phyloP scores from a whole-genome alignment of 2,797 vertebrate genomes.

The Neopelma chrysocephalum region DNA sequence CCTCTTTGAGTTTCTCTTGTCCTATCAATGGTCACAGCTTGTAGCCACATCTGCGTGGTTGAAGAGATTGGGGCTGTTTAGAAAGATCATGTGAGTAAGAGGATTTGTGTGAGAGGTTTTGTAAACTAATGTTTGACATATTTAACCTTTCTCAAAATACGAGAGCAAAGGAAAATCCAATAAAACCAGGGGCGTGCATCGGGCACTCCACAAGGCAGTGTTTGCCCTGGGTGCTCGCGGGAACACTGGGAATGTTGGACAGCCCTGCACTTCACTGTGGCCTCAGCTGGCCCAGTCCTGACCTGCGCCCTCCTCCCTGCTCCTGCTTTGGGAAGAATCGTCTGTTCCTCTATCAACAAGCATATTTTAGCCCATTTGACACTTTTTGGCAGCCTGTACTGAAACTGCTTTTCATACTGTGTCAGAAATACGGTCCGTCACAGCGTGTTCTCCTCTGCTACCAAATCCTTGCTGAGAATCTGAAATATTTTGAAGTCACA shows the following conservation, averaged over 20 bases:
- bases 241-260: rapidly evolving
- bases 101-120: slow-evolving; percentile 30
- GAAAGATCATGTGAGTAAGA: slow-evolving; percentile 45
- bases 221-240: rapidly evolving
- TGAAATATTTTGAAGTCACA: neutral
- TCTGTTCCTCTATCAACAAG: neutral
- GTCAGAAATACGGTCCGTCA: neutral
- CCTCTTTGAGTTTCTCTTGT: neutral
- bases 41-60: neutral
- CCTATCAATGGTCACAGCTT: neutral
- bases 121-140: neutral
- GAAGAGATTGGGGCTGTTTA: neutral
- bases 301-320: neutral
- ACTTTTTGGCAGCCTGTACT: neutral
- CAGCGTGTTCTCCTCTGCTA: neutral
- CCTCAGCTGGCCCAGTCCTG: neutral
- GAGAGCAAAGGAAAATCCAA: neutral
- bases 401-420: neutral
- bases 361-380: neutral
- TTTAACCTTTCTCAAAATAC: slow-evolving; percentile 9
- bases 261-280: neutral
- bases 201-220: rapidly evolving
- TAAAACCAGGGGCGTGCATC: neutral
- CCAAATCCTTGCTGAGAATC: slow-evolving; percentile 16
- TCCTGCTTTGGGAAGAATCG: neutral